phyloP scores from a whole-genome alignment of 1,140 invertebrate species.

The Lucilia cuprina region DNA sequence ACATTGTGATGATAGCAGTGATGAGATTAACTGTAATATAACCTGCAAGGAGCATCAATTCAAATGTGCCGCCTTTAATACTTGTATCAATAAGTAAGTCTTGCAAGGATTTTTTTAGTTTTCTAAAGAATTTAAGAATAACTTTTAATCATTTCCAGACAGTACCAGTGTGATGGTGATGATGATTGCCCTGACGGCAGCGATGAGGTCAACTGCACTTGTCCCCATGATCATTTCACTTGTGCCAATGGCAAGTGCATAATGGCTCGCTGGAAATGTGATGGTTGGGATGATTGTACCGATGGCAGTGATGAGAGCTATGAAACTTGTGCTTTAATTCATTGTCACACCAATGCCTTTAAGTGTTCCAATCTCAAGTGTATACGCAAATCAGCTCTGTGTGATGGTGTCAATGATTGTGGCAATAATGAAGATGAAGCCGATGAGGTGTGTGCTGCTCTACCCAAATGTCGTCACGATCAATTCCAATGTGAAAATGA shows the following conservation, averaged over 20 bases:
- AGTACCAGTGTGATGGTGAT: conserved; percentile 66
- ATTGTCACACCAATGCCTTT: conserved; percentile 73
- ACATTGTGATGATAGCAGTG: conserved; percentile 77
- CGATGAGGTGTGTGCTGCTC: conserved; percentile 65
- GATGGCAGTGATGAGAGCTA: conserved; percentile 86
- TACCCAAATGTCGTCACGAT: conserved; percentile 74
- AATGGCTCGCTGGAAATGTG: conserved; percentile 82
- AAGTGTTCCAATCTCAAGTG: conserved; percentile 70
- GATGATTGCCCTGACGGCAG: conserved; percentile 95
- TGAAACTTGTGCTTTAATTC: conserved; percentile 79
- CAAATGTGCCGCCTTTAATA: conserved; percentile 68
- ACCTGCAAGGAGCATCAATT: conserved; percentile 59
- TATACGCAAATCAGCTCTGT: conserved; percentile 73
- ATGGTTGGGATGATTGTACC: conserved; percentile 77
- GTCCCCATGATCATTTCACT: conserved; percentile 93
- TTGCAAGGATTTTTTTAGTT: not conserved
- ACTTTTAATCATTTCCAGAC: conserved; percentile 39
- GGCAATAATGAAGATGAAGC: conserved; percentile 69
- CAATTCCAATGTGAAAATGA: conserved; percentile 79
- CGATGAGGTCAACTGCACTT: conserved; percentile 82
- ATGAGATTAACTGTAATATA: conserved; percentile 69
- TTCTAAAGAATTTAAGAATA: not conserved
- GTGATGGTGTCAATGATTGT: conserved; percentile 75
- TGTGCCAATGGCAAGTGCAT: conserved; percentile 94
- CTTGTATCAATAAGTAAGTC: conserved; percentile 71